Percentiles rank a stretch among this genome's conserved stretches.
These are phyloP conservation scores for Tridacna gigas DNA, from an alignment of 2,888 invertebrate genomes.

Conservation along the genomic window DNA sequence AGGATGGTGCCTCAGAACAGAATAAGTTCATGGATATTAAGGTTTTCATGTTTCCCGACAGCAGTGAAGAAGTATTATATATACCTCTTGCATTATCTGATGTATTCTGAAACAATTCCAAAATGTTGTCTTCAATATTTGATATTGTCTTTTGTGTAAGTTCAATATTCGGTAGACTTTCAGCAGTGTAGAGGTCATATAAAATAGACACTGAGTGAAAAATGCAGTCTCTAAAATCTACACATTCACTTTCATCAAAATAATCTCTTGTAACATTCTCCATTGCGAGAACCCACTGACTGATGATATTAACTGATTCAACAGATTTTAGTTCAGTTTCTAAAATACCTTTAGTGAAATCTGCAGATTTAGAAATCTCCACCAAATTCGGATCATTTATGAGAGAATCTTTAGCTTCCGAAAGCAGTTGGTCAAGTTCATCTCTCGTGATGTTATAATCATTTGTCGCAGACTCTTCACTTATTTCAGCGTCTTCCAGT, in stretches of 20 bases:
- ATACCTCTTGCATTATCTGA: slow-evolving; percentile 22
- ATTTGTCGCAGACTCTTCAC: slow-evolving; percentile 26
- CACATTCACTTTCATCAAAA: slow-evolving; percentile 40
- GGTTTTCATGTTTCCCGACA: neutral
- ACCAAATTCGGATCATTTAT: neutral
- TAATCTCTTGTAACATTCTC: slow-evolving; percentile 36
- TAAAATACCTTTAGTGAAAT: slow-evolving; percentile 15
- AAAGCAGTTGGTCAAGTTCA: slow-evolving; percentile 33
- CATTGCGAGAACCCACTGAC: slow-evolving; percentile 52
- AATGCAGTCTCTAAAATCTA: slow-evolving; percentile 49
- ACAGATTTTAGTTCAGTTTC: slow-evolving; percentile 7
- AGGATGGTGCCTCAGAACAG: slow-evolving; percentile 41
- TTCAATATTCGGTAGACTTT: slow-evolving; percentile 34
- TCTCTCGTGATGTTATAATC: slow-evolving; percentile 44
- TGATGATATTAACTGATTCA: slow-evolving; percentile 23
- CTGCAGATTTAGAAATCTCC: neutral
- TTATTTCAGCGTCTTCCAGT: slow-evolving; percentile 33
- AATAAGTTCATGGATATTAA: slow-evolving; percentile 35
- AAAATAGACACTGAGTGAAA: slow-evolving; percentile 37
- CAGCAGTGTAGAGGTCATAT: slow-evolving; percentile 44
- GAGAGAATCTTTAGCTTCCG: slow-evolving; percentile 19
- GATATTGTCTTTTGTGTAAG: slow-evolving; percentile 27
- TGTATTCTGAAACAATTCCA: slow-evolving; percentile 32
- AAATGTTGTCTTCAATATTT: slow-evolving; percentile 39
- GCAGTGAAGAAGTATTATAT: neutral